These are phyloP conservation scores for Deilephila elpenor DNA, from an alignment of 2,888 invertebrate species.

Conservation along the genomic window DNA sequence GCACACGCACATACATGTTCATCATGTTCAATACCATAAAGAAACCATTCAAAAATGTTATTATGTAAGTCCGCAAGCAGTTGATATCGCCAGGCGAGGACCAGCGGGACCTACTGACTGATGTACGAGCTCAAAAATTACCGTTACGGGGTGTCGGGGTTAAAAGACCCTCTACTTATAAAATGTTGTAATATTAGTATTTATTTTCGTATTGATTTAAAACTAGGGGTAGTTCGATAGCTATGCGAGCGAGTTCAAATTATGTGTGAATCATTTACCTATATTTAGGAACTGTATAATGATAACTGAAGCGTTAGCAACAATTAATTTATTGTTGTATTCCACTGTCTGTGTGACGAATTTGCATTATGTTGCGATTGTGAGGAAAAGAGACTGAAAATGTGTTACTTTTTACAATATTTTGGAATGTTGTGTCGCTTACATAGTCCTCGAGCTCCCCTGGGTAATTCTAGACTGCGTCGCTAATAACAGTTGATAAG, in stretches of 20 bases:
- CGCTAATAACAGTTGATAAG: constrained; percentile 31
- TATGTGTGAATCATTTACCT: not conserved
- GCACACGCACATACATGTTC: no score
- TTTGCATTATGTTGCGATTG: not conserved
- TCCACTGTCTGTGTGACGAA: not conserved
- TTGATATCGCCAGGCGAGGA: not conserved
- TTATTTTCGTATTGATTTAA: constrained; percentile 17
- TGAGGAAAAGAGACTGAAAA: not conserved
- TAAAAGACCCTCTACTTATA: constrained; percentile 14
- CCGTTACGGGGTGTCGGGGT: constrained; percentile 34
- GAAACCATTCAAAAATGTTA: not conserved
- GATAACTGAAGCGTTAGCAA: not conserved
- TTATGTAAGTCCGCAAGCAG: constrained; percentile 6
- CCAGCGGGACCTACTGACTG: constrained; percentile 26
- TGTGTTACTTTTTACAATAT: not conserved
- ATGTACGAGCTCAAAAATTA: constrained; percentile 44
- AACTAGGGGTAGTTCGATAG: constrained; percentile 31
- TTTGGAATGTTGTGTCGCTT: not conserved
- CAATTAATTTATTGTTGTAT: not conserved
- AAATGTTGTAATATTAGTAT: constrained; percentile 22
- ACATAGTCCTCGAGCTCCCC: not conserved
- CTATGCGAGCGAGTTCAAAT: not conserved
- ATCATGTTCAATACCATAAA: no score
- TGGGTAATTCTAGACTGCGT: not conserved
- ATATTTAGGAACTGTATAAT: not conserved